Percentiles rank a stretch among this genome's conserved stretches.
These are phyloP conservation scores for Chrysomela aeneicollis DNA, from an alignment of 2,888 invertebrate genomes.

Conservation along the genomic window DNA sequence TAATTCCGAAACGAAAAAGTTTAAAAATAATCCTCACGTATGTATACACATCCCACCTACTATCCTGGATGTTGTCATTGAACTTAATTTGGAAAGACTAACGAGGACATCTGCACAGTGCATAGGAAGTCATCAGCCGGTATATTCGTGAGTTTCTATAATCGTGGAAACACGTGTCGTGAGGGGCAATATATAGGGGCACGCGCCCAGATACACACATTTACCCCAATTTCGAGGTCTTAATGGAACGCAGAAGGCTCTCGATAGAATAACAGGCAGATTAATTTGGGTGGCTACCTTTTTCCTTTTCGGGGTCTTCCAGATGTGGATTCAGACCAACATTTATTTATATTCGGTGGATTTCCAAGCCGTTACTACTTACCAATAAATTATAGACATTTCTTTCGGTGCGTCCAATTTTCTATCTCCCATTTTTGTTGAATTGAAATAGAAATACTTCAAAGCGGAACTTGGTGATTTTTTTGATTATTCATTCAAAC, in stretches of 20 bases:
- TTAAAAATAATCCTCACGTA: background rate
- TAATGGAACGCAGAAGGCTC: background rate
- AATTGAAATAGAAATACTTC: no score
- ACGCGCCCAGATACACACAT: constrained; percentile 42
- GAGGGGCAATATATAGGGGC: constrained; percentile 26
- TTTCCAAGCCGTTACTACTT: no score
- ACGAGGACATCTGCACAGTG: background rate
- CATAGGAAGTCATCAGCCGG: background rate
- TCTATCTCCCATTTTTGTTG: no score
- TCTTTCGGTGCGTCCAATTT: no score
- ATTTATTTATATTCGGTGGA: no score
- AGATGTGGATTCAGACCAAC: no score
- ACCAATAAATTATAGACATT: no score
- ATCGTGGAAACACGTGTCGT: constrained; percentile 52
- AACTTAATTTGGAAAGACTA: background rate
- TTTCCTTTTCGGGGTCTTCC: no score
- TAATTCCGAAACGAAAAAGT: background rate
- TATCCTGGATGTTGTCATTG: background rate
- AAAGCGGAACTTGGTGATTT: no score
- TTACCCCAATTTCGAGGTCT: constrained; percentile 38
- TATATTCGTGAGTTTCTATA: constrained; percentile 45
- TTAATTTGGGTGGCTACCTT: constrained; percentile 45
- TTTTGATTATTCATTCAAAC: no score
- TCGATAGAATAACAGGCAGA: background rate
- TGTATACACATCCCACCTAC: background rate